Evolutionary conservation across 2,113 vertebrate genomes (phyloP), one percentile per base, ranked within the genome.

Genomic region (Hepsetus odoe): DNA sequence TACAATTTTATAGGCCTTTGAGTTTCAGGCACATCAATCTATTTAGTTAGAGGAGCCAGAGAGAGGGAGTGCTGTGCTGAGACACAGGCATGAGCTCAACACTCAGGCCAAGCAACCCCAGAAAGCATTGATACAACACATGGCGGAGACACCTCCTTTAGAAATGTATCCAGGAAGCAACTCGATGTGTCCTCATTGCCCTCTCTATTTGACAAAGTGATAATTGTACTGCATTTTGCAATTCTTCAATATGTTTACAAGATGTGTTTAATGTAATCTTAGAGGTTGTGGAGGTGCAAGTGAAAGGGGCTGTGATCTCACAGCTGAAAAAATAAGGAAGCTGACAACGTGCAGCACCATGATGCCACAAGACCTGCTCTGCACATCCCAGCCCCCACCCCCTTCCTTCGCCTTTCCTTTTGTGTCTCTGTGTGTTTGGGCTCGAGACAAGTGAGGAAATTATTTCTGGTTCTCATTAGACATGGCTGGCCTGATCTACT

Each of bases 391-490:
- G n/a, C 59, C 38, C 68, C 4, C 32, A n/a, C 51, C 53, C 72
- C 2, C 26, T 78, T 44, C 28, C 46, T 58, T 51, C 70, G 49
- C n/a, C n/a, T n/a, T 38, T 64, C 72, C 83, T 83, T 82, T 65
- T 74, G 83, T 82, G 71, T 87, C 79, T 74, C 65, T 46, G 65
- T 86, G 84, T 81, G 76, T 62, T 82, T 6, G 40, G 71, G 76
- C 79, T 84, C 72, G 65, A 85, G 80, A 83, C 83, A 79, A 76
- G 85, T 77, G 59, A 89, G 82, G 76, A 89, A 88, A 88, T 80
- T 72, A 78, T 86, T 89, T 85, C 88, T 91, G 88, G 75, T 92
- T 91, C 80, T 85, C 86, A 90, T 91, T 90, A 88, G 82, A 65
- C 28, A 30, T 74, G 81, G 84, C 83, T 86, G 33, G 82, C 80